Conservation (phyloP, 2,113 vertebrate species). For the Xenotilapia flavipinnis region DNA sequence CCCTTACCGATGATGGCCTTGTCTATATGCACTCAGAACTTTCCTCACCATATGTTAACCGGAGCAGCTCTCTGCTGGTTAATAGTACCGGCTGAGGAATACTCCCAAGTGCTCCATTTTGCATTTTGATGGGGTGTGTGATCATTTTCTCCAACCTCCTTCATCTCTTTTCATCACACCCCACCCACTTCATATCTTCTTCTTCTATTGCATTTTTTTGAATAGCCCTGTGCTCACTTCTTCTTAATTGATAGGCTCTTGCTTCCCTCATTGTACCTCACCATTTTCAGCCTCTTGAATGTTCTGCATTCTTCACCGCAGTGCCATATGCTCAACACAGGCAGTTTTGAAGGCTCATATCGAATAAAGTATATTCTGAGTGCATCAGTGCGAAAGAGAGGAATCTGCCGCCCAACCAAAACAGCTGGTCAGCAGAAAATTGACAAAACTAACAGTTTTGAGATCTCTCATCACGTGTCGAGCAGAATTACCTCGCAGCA, state of each 20-base stretch:
- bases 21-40: background rate
- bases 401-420: background rate
- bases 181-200: background rate
- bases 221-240: background rate
- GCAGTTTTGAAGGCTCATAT: background rate
- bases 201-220: background rate
- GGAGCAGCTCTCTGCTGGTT: background rate
- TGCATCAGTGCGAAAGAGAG: background rate
- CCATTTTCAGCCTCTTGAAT: background rate
- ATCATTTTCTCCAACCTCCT: constrained; percentile 14
- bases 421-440: background rate
- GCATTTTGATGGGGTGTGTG: constrained; percentile 32
- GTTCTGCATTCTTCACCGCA: background rate
- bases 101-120: constrained; percentile 27
- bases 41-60: constrained; percentile 36
- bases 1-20: background rate
- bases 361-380: background rate
- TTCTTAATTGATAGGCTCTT: background rate
- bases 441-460: background rate
- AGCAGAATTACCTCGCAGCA: background rate
- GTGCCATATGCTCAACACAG: background rate
- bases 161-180: background rate
- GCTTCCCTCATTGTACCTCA: background rate
- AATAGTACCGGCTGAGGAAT: background rate
- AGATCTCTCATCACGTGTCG: background rate